Base-by-base conservation (phyloP, 2,888 invertebrate genomes). In the Perizoma affinitatum region DNA sequence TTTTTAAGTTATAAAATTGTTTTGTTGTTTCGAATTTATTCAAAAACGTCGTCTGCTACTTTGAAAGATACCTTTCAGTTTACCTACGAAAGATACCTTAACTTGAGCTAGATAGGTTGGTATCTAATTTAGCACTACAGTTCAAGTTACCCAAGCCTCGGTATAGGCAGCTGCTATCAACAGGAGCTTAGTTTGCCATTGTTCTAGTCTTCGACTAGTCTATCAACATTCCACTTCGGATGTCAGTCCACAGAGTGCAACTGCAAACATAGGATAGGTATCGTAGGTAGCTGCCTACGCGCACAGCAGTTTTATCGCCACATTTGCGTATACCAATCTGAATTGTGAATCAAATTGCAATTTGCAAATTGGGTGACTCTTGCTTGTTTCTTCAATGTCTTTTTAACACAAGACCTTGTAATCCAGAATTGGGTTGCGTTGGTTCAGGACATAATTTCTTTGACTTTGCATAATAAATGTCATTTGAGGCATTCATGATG, bases 181-280 rank as follows among this genome's bases (percentile, higher is more conserved):
- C 73, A 68, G 73, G 67, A 75, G 69, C 70, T 73, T 71, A 75
- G 73, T 67, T 73, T 65, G 66, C 72, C 77, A 79, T 82, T 81
- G 80, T 81, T 82, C 80, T 79, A 80, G 75, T 66, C 69, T 72
- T 81, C 72, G 72, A 78, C 80, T 80, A 75, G 82, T 81, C 77
- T 77, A 79, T 83, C 81, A 79, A 81, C 82, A 83, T 82, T 80
- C 80, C 80, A 63, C 67, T 65, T 74, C 77, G 72, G 72, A 72
- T 80, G 78, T 77, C 80, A 77, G 70, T 71, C 74, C 73, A 58
- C 60, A 48, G 63, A 66, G 58, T 65, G 58, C 64, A 70, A 66
- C 56, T 65, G 58, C 64, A 70, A 68, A 73, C 72, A 73, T 70
- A 69, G 69, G 69, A 71, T 68, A 66, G 53, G 60, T 55, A 58